Conservation (phyloP, 2,797 vertebrate genomes). For the Neosilurus hyrtlii region DNA sequence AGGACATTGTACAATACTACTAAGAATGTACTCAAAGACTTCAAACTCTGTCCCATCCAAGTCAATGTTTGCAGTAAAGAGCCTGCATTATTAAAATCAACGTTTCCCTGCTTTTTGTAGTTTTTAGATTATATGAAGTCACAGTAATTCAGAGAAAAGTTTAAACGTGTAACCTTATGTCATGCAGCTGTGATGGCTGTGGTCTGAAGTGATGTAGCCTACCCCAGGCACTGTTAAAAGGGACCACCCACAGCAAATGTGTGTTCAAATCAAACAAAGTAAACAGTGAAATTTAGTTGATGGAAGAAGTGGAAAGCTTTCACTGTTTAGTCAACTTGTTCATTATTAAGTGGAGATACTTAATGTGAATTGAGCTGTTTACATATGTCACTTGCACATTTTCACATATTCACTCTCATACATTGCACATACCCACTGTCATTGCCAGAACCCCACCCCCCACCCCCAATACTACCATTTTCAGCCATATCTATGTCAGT, state of each 20-base stretch:
- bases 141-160: not conserved
- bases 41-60: not conserved
- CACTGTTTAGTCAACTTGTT: conserved; percentile 4
- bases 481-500: not conserved
- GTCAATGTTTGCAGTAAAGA: not conserved
- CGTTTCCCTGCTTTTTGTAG: not conserved
- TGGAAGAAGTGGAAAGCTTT: not conserved
- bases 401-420: not conserved
- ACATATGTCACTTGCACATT: not conserved
- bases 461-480: not conserved
- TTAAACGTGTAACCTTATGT: not conserved
- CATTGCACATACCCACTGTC: not conserved
- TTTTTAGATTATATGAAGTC: not conserved
- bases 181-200: not conserved
- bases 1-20: not conserved
- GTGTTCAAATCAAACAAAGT: conserved; percentile 17
- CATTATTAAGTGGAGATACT: not conserved
- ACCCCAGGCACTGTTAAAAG: too few species aligned
- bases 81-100: not conserved
- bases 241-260: not conserved
- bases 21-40: not conserved
- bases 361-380: not conserved
- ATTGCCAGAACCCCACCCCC: too few species aligned
- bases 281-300: conserved; percentile 3
- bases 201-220: not conserved